Conservation (phyloP, 2,888 invertebrate genomes). For the Heliconius hortense region DNA sequence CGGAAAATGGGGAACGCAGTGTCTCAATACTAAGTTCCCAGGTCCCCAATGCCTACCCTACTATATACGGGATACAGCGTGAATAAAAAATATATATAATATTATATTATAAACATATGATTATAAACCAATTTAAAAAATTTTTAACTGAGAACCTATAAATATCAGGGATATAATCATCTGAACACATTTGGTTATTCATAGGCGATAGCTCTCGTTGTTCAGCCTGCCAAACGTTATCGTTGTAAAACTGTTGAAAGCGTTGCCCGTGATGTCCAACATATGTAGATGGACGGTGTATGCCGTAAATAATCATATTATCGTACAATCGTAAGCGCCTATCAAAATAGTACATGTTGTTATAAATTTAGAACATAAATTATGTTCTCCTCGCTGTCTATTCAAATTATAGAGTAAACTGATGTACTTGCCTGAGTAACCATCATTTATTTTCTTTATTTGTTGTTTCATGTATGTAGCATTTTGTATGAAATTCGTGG, state of each 20-base stretch:
- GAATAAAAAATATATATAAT: too few species aligned
- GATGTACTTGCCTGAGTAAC: neutral
- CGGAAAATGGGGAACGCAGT: too few species aligned
- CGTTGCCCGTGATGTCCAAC: constrained; percentile 11
- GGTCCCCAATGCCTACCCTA: too few species aligned
- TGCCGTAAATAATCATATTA: constrained; percentile 6
- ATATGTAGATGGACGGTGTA: neutral
- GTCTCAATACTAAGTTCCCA: too few species aligned
- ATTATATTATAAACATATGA: too few species aligned
- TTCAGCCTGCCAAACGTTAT: constrained; percentile 3
- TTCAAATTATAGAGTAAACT: neutral
- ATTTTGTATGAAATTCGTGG: too few species aligned
- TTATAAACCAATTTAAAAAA: too few species aligned
- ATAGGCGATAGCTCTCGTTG: constrained; percentile 1
- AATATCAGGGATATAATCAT: neutral
- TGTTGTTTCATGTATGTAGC: too few species aligned
- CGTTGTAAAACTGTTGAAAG: constrained; percentile 8
- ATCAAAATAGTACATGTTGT: neutral
- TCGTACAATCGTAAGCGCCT: neutral
- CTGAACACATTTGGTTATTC: neutral
- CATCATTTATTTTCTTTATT: neutral
- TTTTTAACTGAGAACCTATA: neutral
- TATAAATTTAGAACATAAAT: neutral
- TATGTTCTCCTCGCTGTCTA: neutral
- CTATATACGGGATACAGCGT: too few species aligned